Conservation (phyloP, 2,113 vertebrate species). For the Podarcis raffonei region DNA sequence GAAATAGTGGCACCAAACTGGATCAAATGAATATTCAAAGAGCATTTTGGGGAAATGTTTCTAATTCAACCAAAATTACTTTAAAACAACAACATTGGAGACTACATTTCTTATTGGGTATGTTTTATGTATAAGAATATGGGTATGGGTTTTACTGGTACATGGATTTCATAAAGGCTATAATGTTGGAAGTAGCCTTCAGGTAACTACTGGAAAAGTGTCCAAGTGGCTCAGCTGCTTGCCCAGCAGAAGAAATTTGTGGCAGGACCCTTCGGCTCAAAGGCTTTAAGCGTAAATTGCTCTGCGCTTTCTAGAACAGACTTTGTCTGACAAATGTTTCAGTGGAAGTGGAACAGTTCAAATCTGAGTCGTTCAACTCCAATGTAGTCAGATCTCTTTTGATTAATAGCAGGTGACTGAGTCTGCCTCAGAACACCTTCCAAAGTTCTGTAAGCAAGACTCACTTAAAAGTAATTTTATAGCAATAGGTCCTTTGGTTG, state of each 20-base stretch:
- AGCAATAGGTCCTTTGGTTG: background rate
- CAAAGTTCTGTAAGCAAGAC: slow-evolving; percentile 14
- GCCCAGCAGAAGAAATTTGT: background rate
- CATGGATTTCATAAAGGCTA: background rate
- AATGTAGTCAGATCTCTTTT: background rate
- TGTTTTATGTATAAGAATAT: background rate
- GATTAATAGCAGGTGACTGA: slow-evolving; percentile 16
- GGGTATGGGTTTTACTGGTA: background rate
- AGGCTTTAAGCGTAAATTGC: background rate
- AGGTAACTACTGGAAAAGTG: background rate
- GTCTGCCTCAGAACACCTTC: background rate
- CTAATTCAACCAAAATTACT: background rate
- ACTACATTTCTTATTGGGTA: background rate
- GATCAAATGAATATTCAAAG: background rate
- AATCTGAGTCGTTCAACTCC: background rate
- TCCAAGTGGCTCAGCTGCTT: background rate
- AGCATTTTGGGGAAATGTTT: background rate
- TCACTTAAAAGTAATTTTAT: slow-evolving; percentile 15
- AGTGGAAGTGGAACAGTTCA: background rate
- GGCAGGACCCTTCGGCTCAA: background rate
- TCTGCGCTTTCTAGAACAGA: background rate
- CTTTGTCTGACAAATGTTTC: background rate
- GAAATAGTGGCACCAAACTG: background rate
- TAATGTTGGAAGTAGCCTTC: background rate
- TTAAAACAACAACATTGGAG: background rate